Evolutionary conservation across 2,113 vertebrate species (phyloP), one percentile per base, ranked within the genome.

Genomic region (Crocuta crocuta): DNA sequence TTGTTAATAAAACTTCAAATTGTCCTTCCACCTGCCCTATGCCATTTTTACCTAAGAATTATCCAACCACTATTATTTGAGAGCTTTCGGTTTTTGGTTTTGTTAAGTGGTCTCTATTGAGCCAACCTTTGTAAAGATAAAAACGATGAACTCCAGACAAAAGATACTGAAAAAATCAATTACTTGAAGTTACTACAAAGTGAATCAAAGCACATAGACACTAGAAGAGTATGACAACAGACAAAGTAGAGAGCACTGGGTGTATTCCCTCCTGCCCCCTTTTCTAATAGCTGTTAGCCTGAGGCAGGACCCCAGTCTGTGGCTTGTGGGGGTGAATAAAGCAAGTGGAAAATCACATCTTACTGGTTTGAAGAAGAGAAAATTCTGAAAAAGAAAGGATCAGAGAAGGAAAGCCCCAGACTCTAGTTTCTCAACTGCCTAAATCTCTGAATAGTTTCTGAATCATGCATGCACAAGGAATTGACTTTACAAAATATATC

Each of bases 1-100:
- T 73, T 91, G 53, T 66, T 78, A 78, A 50, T 73, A 85, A 88
- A 93, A 83, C 31, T 84, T 84, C 74, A 96, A n/a, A 50, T 50
- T 55, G 4, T 66, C 55, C 5, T 17, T 26, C 33, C 11, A 24
- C 15, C 13, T 24, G 28, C 15, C 6, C 35, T 8, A 48, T 28
- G 33, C 39, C 28, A 81, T 70, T 80, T 94, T 76, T 7, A 33
- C 58, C 15, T 88, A 66, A 43, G 45, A 73, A 86, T 92, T 50
- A 71, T 35, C 10, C 84, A 31, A 68, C 16, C 10, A 26, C n/a
- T 6, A 6, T n/a, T 19, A 10, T 55, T 53, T 80, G 81, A 94
- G 26, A 86, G 53, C 55, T 35, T 79, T 90, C 66, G 33, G 33
- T 33, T 78, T 94, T 61, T 93, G 19, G 6, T 48, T 88, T 65